Evolutionary conservation across 92 coral and sea anemone genomes (phyloP).

Genomic region (Parazoanthus darwini): DNA sequence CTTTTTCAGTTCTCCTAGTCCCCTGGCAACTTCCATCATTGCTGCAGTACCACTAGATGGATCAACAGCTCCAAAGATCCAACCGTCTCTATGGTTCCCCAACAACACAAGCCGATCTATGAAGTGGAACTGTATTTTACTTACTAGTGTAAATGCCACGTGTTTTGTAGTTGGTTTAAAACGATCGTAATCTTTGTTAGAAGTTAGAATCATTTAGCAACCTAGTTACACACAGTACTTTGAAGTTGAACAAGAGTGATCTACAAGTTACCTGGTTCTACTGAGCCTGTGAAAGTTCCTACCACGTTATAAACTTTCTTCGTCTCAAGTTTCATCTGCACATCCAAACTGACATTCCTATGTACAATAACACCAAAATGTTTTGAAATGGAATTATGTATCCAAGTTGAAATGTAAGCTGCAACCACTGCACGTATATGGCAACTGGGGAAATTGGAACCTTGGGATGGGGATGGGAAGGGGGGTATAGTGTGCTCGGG

Average conservation of each 20-base stretch:
- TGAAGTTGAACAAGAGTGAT: not conserved
- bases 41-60: conserved; percentile 91
- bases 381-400: no score
- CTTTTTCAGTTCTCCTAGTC: conserved; percentile 56
- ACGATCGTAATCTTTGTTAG: not conserved
- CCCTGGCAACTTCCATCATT: conserved; percentile 81
- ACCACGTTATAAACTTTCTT: conserved; percentile 67
- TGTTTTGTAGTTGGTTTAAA: not conserved
- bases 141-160: no score
- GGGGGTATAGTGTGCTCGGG: no score
- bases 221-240: not conserved
- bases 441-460: no score
- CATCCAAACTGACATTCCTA: conserved; percentile 70
- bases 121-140: not conserved
- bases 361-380: not conserved
- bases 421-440: no score
- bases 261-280: conserved; percentile 67
- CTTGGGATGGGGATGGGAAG: no score
- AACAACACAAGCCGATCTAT: conserved; percentile 82
- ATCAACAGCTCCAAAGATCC: conserved; percentile 87
- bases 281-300: conserved; percentile 64
- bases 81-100: conserved; percentile 93
- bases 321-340: conserved; percentile 65
- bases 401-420: no score
- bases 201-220: no score